Percentiles rank a stretch among this genome's conserved stretches.
phyloP scores from a whole-genome alignment of 2,113 vertebrate species.

The Boleophthalmus pectinirostris region DNA sequence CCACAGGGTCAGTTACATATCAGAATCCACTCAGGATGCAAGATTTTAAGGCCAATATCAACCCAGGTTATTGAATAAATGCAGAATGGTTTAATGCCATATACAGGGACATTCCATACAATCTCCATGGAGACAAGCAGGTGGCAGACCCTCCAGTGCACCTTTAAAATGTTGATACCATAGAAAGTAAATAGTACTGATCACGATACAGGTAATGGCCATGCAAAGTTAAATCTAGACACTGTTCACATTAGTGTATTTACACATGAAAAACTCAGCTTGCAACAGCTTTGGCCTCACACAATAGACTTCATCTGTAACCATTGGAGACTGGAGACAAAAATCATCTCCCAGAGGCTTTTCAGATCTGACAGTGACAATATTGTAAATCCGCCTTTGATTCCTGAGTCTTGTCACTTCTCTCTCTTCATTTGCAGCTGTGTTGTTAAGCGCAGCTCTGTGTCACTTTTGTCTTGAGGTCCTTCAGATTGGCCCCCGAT shows the following conservation, averaged over 20 bases:
- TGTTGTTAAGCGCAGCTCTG: neutral
- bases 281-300: neutral
- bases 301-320: neutral
- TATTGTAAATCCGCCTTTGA: neutral
- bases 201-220: neutral
- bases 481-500: neutral
- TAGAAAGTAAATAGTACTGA: neutral
- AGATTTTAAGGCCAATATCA: no score
- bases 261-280: neutral
- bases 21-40: no score
- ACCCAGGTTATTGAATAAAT: no score
- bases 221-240: neutral
- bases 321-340: neutral
- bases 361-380: constrained; percentile 2
- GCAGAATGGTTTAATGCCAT: no score
- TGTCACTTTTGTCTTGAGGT: neutral
- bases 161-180: neutral
- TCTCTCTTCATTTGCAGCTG: neutral
- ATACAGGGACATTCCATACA: no score
- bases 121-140: no score
- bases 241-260: neutral
- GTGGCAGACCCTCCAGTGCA: no score
- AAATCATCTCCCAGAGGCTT: neutral
- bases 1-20: no score
- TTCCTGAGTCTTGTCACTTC: neutral